Conservation (phyloP, 2,113 vertebrate genomes). For the Accipiter virgatus region DNA sequence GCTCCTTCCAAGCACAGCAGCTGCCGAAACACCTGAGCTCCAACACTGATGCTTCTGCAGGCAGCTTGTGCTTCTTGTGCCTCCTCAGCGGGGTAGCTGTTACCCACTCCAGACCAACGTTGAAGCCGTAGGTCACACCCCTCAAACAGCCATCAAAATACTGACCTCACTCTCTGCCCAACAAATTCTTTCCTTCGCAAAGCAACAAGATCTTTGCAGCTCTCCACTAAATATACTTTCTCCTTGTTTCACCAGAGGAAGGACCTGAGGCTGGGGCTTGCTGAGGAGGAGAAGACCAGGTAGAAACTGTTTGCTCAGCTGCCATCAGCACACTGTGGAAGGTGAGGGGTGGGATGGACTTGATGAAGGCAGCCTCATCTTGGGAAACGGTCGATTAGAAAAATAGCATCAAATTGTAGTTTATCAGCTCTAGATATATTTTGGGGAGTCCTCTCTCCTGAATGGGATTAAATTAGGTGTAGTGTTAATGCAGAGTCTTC, state of each 20-base stretch:
- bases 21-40: background rate
- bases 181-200: background rate
- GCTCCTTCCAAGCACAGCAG: background rate
- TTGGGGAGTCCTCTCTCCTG: slow-evolving; percentile 25
- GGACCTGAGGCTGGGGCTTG: background rate
- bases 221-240: background rate
- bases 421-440: slow-evolving; percentile 29
- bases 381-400: background rate
- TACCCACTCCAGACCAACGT: background rate
- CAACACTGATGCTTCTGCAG: background rate
- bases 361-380: background rate
- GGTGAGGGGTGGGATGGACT: background rate
- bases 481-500: slow-evolving; percentile 50
- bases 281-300: background rate
- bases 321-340: background rate
- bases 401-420: slow-evolving; percentile 15
- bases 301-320: background rate
- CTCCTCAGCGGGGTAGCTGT: background rate
- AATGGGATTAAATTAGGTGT: slow-evolving; percentile 67
- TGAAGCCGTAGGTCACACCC: background rate
- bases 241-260: background rate
- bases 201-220: background rate
- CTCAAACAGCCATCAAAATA: background rate
- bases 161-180: background rate
- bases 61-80: background rate